These are phyloP conservation scores for Diarsia mendica DNA, from an alignment of 2,888 invertebrate species.

Conservation along the genomic window DNA sequence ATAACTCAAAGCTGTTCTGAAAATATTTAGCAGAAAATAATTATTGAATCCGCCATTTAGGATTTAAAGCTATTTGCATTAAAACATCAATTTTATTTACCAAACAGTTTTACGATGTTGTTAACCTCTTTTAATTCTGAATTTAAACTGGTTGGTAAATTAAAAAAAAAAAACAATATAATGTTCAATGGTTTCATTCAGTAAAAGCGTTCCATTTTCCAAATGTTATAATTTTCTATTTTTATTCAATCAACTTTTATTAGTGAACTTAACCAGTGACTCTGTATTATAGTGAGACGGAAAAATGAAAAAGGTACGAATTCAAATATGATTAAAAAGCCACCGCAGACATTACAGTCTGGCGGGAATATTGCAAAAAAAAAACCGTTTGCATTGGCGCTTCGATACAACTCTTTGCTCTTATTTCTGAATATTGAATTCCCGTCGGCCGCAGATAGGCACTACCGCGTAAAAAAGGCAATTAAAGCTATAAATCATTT, in stretches of 20 bases:
- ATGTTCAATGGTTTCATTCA: not conserved
- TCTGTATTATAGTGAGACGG: not conserved
- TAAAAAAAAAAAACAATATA: constrained; percentile 9
- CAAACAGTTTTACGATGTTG: not conserved
- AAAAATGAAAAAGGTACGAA: constrained; percentile 13
- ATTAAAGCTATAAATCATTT: constrained; percentile 88
- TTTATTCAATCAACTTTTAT: constrained; percentile 4
- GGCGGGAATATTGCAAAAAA: constrained; percentile 42
- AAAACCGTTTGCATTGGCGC: constrained; percentile 69
- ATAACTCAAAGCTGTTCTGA: not conserved
- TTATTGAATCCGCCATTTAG: not conserved
- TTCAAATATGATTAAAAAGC: constrained; percentile 41
- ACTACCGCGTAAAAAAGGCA: constrained; percentile 81
- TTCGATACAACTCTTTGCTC: constrained; percentile 75
- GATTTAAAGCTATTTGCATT: not conserved
- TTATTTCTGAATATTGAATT: constrained; percentile 87
- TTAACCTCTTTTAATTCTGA: not conserved
- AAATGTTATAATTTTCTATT: not conserved
- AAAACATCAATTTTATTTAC: not conserved
- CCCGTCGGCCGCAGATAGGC: constrained; percentile 74
- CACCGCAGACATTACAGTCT: constrained; percentile 41
- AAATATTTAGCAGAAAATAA: not conserved
- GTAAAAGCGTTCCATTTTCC: not conserved
- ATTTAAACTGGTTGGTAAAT: not conserved
- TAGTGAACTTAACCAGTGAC: not conserved